Percentiles rank a stretch among this genome's conserved stretches.
Conservation (phyloP, 2,113 vertebrate genomes). For the Mystacornis crossleyi region DNA sequence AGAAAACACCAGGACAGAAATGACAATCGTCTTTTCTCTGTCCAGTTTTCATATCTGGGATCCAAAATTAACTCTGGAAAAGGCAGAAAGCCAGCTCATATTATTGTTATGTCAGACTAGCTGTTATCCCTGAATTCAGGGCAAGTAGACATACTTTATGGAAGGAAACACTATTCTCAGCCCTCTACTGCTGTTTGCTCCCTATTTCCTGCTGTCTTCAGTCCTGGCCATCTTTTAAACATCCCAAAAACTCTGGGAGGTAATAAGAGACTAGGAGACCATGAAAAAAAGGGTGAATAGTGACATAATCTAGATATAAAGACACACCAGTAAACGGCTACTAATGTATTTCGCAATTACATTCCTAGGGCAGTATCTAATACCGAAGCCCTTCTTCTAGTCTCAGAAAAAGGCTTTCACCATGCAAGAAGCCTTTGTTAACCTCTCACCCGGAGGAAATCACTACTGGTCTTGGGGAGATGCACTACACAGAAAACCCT, state of each 20-base stretch:
- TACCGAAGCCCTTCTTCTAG: background rate
- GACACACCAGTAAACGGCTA: background rate
- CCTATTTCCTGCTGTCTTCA: background rate
- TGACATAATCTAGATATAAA: background rate
- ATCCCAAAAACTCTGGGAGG: background rate
- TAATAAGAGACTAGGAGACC: background rate
- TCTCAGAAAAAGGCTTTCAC: background rate
- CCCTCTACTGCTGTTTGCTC: background rate
- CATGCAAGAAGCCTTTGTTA: background rate
- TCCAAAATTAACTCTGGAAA: background rate
- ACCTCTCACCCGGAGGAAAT: background rate
- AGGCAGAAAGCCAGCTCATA: background rate
- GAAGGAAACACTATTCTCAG: background rate
- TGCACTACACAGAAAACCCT: background rate
- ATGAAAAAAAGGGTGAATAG: background rate
- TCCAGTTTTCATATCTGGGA: background rate
- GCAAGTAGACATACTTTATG: background rate
- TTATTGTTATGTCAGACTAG: background rate
- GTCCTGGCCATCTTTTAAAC: background rate
- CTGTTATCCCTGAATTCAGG: background rate
- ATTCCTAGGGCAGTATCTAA: background rate
- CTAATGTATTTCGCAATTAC: background rate
- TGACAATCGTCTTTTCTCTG: background rate
- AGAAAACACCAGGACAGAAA: constrained; percentile 12
- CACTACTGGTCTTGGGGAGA: background rate